phyloP scores from a whole-genome alignment of 2,113 vertebrate genomes.

The Parotia lawesii region DNA sequence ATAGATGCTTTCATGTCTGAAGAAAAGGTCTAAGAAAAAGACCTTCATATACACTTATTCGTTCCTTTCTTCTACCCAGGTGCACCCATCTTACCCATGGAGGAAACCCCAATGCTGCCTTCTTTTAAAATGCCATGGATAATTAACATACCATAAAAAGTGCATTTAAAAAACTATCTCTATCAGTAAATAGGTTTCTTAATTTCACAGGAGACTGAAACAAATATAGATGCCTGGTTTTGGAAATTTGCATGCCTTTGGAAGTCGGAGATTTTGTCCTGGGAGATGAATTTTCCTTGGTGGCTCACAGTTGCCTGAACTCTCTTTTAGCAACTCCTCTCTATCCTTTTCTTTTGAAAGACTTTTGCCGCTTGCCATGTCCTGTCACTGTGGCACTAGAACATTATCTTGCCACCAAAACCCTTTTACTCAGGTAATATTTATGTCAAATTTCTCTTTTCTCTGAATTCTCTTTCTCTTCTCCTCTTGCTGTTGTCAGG shows the following conservation, averaged over 20 bases:
- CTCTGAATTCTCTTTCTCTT: not conserved
- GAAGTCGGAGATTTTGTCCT: not conserved
- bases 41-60: not conserved
- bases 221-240: not conserved
- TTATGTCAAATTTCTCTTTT: not conserved
- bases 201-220: not conserved
- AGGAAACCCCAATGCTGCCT: not conserved
- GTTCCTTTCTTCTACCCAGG: not conserved
- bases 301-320: not conserved
- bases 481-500: not conserved
- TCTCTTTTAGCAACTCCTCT: not conserved
- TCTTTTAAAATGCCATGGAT: not conserved
- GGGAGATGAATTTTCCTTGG: not conserved
- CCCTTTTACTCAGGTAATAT: not conserved
- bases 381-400: not conserved
- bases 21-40: not conserved
- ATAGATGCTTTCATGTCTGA: not conserved
- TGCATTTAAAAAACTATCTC: not conserved
- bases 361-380: not conserved
- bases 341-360: not conserved
- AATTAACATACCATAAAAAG: not conserved
- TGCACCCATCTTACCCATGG: not conserved
- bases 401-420: not conserved
- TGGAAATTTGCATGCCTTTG: not conserved
- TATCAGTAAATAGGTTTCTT: not conserved